These are phyloP conservation scores for Steinernema feltiae DNA, from an alignment of 1,140 invertebrate species.

Conservation along the genomic window DNA sequence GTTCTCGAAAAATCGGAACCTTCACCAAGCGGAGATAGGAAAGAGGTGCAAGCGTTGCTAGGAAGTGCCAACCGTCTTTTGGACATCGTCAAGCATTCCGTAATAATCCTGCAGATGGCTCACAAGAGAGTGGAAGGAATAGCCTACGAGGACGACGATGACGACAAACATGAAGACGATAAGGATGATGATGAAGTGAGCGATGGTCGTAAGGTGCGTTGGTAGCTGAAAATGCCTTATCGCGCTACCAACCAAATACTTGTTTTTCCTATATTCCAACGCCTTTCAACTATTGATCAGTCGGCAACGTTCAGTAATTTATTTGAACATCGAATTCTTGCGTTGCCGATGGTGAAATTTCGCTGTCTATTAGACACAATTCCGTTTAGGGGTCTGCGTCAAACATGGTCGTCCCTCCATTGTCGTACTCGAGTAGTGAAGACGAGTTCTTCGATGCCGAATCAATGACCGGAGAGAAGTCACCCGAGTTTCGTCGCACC, in stretches of 20 bases:
- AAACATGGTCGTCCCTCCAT: neutral
- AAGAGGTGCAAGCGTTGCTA: constrained; percentile 42
- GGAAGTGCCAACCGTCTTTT: constrained; percentile 39
- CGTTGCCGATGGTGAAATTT: no score
- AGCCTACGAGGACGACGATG: constrained; percentile 30
- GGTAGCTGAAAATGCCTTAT: neutral
- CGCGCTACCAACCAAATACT: neutral
- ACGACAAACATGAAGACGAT: constrained; percentile 23
- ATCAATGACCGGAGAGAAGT: constrained; percentile 27
- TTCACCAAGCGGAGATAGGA: constrained; percentile 25
- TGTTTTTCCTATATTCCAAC: neutral
- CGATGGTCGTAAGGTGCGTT: constrained; percentile 1
- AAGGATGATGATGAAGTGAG: constrained; percentile 1
- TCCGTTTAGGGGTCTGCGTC: neutral
- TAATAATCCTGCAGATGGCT: constrained; percentile 44
- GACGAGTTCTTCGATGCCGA: constrained; percentile 51
- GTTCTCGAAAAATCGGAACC: constrained; percentile 21
- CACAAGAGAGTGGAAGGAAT: constrained; percentile 24
- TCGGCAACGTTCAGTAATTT: no score
- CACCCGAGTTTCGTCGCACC: constrained; percentile 26
- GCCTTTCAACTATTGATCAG: neutral
- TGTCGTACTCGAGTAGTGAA: constrained; percentile 50
- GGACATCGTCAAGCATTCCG: constrained; percentile 52
- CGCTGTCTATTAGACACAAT: neutral
- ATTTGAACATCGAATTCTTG: no score